These are phyloP conservation scores for Varanus salvator DNA, from an alignment of 2,113 vertebrate species.

Conservation along the genomic window DNA sequence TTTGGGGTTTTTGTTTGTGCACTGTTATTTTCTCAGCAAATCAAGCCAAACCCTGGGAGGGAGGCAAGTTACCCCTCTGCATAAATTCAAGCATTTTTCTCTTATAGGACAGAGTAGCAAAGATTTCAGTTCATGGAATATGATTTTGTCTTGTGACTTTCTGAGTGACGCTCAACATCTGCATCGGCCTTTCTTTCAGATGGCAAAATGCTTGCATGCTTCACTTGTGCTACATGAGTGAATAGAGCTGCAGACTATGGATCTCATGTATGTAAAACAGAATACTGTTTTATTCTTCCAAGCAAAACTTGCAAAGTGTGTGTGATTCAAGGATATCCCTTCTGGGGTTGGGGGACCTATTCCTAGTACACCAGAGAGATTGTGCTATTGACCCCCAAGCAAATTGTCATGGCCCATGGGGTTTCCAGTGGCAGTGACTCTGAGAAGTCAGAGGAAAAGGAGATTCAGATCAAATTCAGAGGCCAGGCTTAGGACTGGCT, in stretches of 20 bases:
- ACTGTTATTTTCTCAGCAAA: slow-evolving; percentile 1
- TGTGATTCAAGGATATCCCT: not conserved
- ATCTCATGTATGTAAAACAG: too few relatives aligned
- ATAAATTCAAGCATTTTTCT: not conserved
- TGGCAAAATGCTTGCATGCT: not conserved
- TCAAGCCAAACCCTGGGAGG: accelerated
- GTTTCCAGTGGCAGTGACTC: too few relatives aligned
- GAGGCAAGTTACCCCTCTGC: not conserved
- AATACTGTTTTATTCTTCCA: not conserved
- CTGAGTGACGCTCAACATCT: not conserved
- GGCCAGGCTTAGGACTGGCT: too few relatives aligned
- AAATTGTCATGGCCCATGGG: not conserved
- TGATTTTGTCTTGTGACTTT: not conserved
- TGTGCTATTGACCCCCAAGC: slow-evolving; percentile 2
- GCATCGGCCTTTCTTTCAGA: not conserved
- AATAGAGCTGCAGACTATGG: not conserved
- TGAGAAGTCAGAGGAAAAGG: not conserved
- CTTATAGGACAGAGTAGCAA: not conserved
- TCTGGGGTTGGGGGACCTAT: not conserved
- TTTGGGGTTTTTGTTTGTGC: not conserved
- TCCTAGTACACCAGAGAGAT: not conserved
- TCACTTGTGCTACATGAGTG: not conserved
- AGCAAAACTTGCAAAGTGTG: not conserved
- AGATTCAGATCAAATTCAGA: too few relatives aligned
- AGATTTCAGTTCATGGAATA: not conserved